A percentile compares a stretch with the other conserved stretches of the same genome.
Evolutionary conservation across 2,888 invertebrate genomes (phyloP).

Genomic region (Erebia ligea): DNA sequence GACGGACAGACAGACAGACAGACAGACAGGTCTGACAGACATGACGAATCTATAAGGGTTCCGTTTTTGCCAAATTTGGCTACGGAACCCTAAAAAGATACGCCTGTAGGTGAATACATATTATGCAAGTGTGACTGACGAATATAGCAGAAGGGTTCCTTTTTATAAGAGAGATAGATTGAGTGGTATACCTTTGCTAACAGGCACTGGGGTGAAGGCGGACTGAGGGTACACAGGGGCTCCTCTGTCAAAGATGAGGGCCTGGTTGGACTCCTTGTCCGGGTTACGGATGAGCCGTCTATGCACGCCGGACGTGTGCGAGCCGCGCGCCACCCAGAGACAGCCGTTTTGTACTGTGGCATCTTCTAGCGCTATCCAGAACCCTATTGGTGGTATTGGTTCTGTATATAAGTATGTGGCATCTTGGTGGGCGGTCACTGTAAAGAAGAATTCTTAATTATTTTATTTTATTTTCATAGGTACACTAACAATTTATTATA

Average conservation of each 20-base stretch:
- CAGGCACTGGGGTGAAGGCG: conserved; percentile 90
- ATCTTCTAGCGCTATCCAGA: conserved; percentile 98
- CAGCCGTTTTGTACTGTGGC: conserved; percentile 97
- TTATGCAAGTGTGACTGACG: background rate
- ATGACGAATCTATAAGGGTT: too few relatives aligned
- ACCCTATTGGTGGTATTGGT: conserved; percentile 91
- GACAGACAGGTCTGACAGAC: too few relatives aligned
- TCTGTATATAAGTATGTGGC: conserved; percentile 93
- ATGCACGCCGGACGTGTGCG: conserved; percentile 93
- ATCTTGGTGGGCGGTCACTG: conserved; percentile 93
- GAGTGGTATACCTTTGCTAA: conserved; percentile 88
- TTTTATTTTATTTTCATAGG: too few relatives aligned
- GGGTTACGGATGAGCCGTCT: conserved; percentile 88
- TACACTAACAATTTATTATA: too few relatives aligned
- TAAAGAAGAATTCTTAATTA: conserved; percentile 43
- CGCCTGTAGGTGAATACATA: too few relatives aligned
- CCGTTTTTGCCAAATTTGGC: too few relatives aligned
- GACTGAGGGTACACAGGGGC: conserved; percentile 88
- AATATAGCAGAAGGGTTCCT: background rate
- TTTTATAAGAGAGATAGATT: background rate
- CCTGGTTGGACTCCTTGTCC: conserved; percentile 79
- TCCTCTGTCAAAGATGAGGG: conserved; percentile 87
- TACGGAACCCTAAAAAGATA: too few relatives aligned
- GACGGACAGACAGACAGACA: too few relatives aligned
- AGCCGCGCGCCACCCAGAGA: conserved; percentile 95